phyloP scores from a whole-genome alignment of 2,888 invertebrate species.

The Malachius bipustulatus region DNA sequence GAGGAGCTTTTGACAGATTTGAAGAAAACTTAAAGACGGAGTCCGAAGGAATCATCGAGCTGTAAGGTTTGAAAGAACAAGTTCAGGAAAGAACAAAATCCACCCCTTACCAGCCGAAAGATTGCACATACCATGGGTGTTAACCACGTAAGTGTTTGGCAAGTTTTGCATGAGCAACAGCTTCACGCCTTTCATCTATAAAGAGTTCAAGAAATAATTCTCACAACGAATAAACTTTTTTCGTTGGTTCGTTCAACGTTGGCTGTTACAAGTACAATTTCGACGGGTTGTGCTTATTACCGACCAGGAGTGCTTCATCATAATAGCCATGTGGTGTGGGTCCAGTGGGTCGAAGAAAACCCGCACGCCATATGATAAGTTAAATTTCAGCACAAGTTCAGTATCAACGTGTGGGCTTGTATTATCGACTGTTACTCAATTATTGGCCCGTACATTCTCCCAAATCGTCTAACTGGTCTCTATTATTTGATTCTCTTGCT shows the following conservation, averaged over 20 bases:
- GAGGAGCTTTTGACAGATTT: neutral
- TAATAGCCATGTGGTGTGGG: too few species aligned
- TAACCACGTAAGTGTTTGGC: constrained; percentile 2
- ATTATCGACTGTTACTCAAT: too few species aligned
- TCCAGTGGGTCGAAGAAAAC: too few species aligned
- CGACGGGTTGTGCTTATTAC: neutral
- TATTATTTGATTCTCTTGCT: neutral
- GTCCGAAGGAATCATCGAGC: constrained; percentile 3
- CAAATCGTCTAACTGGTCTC: constrained; percentile 2
- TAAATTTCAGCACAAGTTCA: too few species aligned
- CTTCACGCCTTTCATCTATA: constrained; percentile 2
- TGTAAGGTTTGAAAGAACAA: constrained; percentile 1
- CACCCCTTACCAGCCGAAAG: neutral
- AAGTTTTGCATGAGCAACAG: constrained; percentile 2
- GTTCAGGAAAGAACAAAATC: constrained; percentile 1
- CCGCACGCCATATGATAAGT: too few species aligned
- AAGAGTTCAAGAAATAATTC: neutral
- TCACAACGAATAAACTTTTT: constrained; percentile 1
- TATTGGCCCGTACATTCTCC: constrained; percentile 1
- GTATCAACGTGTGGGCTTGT: too few species aligned
- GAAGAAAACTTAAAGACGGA: neutral
- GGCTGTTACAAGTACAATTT: constrained; percentile 2
- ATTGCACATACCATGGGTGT: neutral
- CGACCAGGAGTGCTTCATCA: neutral
- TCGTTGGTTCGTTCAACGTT: constrained; percentile 1